A percentile compares a stretch with the other conserved stretches of the same genome.
These are phyloP conservation scores for Torymus aiolomorphi DNA, from an alignment of 2,888 invertebrate species.

Conservation along the genomic window DNA sequence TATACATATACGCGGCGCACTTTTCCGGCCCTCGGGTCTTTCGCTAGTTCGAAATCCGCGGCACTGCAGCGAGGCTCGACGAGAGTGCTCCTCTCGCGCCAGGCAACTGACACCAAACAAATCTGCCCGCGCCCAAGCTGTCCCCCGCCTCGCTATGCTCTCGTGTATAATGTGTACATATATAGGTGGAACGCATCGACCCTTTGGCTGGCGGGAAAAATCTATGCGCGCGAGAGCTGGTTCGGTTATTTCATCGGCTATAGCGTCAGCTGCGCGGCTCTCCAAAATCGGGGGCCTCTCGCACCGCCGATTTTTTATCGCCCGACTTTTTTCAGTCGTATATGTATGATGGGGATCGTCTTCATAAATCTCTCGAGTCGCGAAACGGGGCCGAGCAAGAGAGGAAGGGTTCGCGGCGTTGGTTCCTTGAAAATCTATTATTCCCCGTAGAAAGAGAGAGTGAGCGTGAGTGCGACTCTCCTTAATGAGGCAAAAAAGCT, in stretches of 20 bases:
- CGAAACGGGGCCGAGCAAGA: no score
- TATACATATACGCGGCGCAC: background rate
- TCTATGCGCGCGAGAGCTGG: slow-evolving; percentile 10
- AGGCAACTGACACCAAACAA: slow-evolving; percentile 74
- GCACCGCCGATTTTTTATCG: no score
- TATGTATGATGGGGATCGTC: no score
- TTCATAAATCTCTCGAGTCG: no score
- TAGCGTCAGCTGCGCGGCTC: slow-evolving; percentile 3
- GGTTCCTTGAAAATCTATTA: slow-evolving; percentile 69
- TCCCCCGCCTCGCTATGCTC: background rate
- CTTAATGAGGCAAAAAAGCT: slow-evolving; percentile 64
- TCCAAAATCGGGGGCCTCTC: no score
- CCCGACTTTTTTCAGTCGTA: no score
- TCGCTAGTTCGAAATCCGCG: background rate
- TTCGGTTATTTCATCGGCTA: background rate
- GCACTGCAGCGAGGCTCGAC: background rate
- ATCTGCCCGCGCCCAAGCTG: slow-evolving; percentile 64
- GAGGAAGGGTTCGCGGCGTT: slow-evolving; percentile 6
- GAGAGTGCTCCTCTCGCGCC: slow-evolving; percentile 58
- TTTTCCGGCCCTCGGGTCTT: slow-evolving; percentile 22
- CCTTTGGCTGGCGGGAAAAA: background rate
- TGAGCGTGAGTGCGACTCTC: slow-evolving; percentile 55
- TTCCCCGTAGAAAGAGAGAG: slow-evolving; percentile 59
- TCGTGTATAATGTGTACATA: background rate
- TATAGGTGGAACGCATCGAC: background rate